Evolutionary conservation across 2,113 vertebrate species (phyloP), one percentile per base, ranked within the genome.

Genomic region (Apodemus speciosus): DNA sequence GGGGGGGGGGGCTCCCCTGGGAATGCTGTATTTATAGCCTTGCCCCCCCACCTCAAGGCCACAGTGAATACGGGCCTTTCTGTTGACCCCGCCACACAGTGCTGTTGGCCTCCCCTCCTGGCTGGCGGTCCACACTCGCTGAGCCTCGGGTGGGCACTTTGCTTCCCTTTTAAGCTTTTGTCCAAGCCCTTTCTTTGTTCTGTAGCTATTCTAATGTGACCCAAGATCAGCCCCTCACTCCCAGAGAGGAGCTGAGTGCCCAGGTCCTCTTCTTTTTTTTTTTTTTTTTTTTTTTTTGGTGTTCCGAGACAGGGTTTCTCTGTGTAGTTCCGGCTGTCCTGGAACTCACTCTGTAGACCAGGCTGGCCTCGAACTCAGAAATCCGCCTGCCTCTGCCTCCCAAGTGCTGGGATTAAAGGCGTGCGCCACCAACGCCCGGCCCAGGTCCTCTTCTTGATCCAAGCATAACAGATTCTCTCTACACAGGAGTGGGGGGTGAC

Each of bases 401-500:
- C n/a, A n/a, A n/a, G n/a, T n/a, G n/a, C n/a, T n/a, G n/a, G n/a
- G n/a, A n/a, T n/a, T n/a, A n/a, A n/a, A n/a, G n/a, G n/a, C n/a
- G n/a, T n/a, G n/a, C n/a, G n/a, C n/a, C n/a, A n/a, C n/a, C 58
- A n/a, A n/a, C n/a, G n/a, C n/a, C n/a, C n/a, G n/a, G 16, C 76
- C 88, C 43, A 15, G 43, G 32, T 64, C 40, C 35, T 32, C 35
- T 64, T 43, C 89, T 68, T 43, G 35, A 7, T 49, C 35, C 81
- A n/a, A 88, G 21, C 32, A 10, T 95, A 85, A 90, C 69, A 32
- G 49, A 46, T 76, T 89, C 62, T 96, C 32, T 97, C 89, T 64
- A 91, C 80, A 14, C 97, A 99, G 99, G 99, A 99, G 97, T 99
- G 99, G 99, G 98, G 99, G 46, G 99, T 99, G 95, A 99, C 99